A percentile compares a stretch with the other conserved stretches of the same genome.
Evolutionary conservation across 2,797 vertebrate genomes (phyloP).

Genomic region (Spizella passerina): DNA sequence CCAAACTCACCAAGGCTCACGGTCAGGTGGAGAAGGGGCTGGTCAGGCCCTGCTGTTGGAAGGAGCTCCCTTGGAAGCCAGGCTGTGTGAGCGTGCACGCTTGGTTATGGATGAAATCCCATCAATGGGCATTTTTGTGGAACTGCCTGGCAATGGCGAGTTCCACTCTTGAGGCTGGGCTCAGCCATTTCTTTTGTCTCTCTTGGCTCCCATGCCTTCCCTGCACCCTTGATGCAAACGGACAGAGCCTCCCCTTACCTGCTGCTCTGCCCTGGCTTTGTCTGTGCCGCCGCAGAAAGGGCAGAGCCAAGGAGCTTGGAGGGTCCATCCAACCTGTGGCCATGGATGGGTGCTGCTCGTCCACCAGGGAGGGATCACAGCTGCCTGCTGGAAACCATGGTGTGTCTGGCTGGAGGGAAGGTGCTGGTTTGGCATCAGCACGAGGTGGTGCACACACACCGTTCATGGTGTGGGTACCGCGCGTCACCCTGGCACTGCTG

Average conservation of each 20-base stretch:
- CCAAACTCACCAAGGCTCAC: accelerated
- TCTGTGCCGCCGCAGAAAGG: accelerated
- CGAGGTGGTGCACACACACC: accelerated
- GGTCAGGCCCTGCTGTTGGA: not conserved
- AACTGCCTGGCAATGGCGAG: not conserved
- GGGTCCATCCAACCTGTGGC: not conserved
- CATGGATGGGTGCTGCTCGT: accelerated
- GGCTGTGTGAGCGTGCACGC: accelerated
- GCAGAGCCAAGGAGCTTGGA: not conserved
- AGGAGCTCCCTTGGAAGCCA: not conserved
- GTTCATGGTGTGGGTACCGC: accelerated
- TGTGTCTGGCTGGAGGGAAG: not conserved
- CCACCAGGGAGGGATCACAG: not conserved
- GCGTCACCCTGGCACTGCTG: accelerated
- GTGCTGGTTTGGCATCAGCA: not conserved
- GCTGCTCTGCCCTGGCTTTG: not conserved
- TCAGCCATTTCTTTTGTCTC: slow-evolving; percentile 21
- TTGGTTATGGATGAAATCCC: slow-evolving; percentile 42
- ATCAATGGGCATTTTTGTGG: slow-evolving; percentile 14
- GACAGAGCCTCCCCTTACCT: not conserved
- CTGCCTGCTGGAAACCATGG: not conserved
- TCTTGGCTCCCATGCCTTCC: not conserved
- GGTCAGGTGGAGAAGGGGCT: not conserved
- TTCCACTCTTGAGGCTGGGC: not conserved
- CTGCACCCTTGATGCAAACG: accelerated